These are phyloP conservation scores for Pristis pectinata DNA, from an alignment of 2,797 vertebrate genomes.

Conservation along the genomic window DNA sequence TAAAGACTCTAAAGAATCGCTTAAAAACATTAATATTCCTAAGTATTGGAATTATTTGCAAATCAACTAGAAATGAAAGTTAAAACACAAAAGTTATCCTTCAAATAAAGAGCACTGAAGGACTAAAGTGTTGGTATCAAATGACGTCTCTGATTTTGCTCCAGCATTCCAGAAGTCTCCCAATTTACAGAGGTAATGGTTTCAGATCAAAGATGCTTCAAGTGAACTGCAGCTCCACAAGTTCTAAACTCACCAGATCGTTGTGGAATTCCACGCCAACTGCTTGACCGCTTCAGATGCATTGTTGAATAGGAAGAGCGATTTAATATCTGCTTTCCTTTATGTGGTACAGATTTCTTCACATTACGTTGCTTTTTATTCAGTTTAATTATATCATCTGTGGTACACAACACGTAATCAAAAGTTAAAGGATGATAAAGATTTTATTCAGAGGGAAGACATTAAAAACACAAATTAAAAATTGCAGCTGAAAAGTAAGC, in stretches of 20 bases:
- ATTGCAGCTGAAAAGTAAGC: no score
- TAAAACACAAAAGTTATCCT: background rate
- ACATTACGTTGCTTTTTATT: constrained; percentile 80
- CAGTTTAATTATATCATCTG: constrained; percentile 92
- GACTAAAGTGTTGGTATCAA: background rate
- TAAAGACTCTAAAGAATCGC: background rate
- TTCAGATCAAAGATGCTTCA: background rate
- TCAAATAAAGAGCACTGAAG: no score
- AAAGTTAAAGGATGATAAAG: background rate
- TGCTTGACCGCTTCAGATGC: constrained; percentile 55
- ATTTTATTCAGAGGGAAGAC: no score
- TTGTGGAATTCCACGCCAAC: constrained; percentile 56
- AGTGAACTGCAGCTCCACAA: constrained; percentile 16
- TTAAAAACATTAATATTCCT: background rate
- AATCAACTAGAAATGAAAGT: background rate
- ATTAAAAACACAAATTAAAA: no score
- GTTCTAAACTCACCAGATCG: constrained; percentile 55
- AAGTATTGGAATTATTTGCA: background rate
- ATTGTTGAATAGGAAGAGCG: constrained; percentile 56
- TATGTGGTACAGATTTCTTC: constrained; percentile 49
- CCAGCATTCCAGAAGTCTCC: background rate
- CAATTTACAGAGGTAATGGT: background rate
- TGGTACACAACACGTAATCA: constrained; percentile 20
- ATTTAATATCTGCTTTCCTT: constrained; percentile 56
- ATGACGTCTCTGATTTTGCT: background rate